These are phyloP conservation scores for Coranthus polyacanthus DNA, from an alignment of 2,797 vertebrate genomes.

Conservation along the genomic window DNA sequence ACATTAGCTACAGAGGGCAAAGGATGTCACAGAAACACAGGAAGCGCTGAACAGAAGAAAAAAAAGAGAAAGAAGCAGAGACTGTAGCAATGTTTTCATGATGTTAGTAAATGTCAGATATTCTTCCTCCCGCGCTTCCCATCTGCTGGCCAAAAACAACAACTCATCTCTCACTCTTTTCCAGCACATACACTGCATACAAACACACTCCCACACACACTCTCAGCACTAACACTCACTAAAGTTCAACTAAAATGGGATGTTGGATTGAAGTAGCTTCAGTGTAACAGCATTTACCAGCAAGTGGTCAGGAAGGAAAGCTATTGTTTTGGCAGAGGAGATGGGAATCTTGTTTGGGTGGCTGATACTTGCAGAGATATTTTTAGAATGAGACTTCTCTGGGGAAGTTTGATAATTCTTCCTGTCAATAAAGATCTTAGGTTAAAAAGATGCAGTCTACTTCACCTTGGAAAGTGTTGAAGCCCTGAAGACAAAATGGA, in stretches of 20 bases:
- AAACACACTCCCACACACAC: slow-evolving; percentile 11
- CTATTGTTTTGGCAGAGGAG: neutral
- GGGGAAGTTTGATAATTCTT: slow-evolving; percentile 1
- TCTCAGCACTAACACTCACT: neutral
- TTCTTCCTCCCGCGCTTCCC: slow-evolving; percentile 45
- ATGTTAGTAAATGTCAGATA: slow-evolving; percentile 39
- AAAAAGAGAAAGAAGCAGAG: slow-evolving; percentile 1
- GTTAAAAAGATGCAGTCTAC: slow-evolving; percentile 9
- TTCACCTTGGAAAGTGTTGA: neutral
- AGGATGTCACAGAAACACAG: neutral
- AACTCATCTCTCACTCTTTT: slow-evolving; percentile 7
- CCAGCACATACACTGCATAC: slow-evolving; percentile 4
- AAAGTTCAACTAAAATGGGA: slow-evolving; percentile 5
- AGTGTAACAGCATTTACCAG: neutral
- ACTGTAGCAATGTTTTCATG: slow-evolving; percentile 24
- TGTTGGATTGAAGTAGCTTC: neutral
- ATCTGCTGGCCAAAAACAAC: slow-evolving; percentile 51
- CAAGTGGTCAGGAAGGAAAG: neutral
- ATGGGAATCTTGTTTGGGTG: neutral
- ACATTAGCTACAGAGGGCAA: neutral
- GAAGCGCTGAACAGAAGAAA: neutral
- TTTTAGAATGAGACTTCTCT: neutral
- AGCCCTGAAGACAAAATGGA: too few relatives aligned
- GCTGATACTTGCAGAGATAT: neutral
- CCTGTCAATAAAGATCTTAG: slow-evolving; percentile 8